Percentiles rank a stretch among this genome's conserved stretches.
phyloP scores from a whole-genome alignment of 2,888 invertebrate genomes.

The Mythimna pallens region DNA sequence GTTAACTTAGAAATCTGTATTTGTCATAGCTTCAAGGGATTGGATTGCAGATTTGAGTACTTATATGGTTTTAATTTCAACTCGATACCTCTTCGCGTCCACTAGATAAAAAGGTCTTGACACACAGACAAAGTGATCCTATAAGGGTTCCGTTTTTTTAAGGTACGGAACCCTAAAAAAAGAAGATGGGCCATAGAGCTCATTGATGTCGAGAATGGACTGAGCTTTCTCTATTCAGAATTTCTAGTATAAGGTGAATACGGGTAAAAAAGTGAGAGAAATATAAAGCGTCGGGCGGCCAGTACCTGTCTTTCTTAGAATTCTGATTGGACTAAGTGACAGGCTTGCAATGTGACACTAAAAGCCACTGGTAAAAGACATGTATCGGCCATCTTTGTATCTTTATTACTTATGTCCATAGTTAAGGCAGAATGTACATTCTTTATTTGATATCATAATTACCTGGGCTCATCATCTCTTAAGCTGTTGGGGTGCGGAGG shows the following conservation, averaged over 20 bases:
- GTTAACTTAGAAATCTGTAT: no score
- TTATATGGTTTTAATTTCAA: no score
- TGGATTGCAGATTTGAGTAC: no score
- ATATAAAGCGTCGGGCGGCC: background rate
- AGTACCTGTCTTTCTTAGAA: background rate
- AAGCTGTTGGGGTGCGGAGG: constrained; percentile 86
- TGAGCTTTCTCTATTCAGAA: background rate
- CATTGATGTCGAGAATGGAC: background rate
- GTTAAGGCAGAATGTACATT: background rate
- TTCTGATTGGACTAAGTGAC: background rate
- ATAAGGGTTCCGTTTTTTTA: no score
- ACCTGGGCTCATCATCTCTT: constrained; percentile 86
- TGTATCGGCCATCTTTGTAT: background rate
- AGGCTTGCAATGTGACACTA: background rate
- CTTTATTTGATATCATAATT: constrained; percentile 22
- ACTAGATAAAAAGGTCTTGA: no score
- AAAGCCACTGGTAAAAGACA: background rate
- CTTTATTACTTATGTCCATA: background rate
- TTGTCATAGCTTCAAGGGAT: no score
- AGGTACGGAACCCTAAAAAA: no score
- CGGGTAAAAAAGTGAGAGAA: background rate
- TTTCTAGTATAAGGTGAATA: background rate
- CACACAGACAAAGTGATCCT: no score
- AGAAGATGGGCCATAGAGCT: no score
- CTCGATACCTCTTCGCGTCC: no score